Base-by-base conservation (phyloP, 2,888 invertebrate genomes). In the Brachyptera putata region DNA sequence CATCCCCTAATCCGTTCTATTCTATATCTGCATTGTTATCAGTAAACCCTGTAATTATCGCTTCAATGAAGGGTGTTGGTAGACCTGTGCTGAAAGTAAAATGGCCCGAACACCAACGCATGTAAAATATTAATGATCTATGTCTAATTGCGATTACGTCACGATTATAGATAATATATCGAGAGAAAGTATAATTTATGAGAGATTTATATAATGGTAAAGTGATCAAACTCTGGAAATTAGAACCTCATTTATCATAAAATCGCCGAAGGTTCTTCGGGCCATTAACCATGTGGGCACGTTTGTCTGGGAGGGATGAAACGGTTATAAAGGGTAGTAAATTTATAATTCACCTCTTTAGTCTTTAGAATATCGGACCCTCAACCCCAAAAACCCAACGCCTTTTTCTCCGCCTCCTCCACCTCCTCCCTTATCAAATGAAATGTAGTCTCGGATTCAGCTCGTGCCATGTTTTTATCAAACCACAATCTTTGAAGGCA, bases 111-210 rank as follows among this genome's bases (percentile, higher is more conserved):
- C 21, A 34, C 16, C 53, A 53, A 25, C 18, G 50, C 53, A 16
- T 18, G 21, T 53, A 16, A 16, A 53, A 53, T 53, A 53, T 53
- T 46, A 53, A 53, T 53, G 53, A 53, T 36, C 53, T 53, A 53
- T 50, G 53, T 46, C 22, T 46, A 46, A 46, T 46, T 46, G 46
- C 24, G 46, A 46, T 46, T 22, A 46, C 46, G 21, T n/a, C 41
- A 9, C 21, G 41, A 41, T 41, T 41, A 41, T 16, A 41, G 16
- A 41, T 41, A 41, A 41, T 41, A 18, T 41, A 41, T 41, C 21
- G 41, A 41, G n/a, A n/a, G n/a, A n/a, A n/a, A n/a, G n/a, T n/a
- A n/a, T n/a, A n/a, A n/a, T n/a, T n/a, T n/a, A n/a, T n/a, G n/a
- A n/a, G n/a, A n/a, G n/a, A n/a, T 18, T 21, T 18, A 21, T 41